Percentiles rank a stretch among this genome's conserved stretches.
phyloP scores from a whole-genome alignment of 2,113 vertebrate genomes.

The Steatornis caripensis region DNA sequence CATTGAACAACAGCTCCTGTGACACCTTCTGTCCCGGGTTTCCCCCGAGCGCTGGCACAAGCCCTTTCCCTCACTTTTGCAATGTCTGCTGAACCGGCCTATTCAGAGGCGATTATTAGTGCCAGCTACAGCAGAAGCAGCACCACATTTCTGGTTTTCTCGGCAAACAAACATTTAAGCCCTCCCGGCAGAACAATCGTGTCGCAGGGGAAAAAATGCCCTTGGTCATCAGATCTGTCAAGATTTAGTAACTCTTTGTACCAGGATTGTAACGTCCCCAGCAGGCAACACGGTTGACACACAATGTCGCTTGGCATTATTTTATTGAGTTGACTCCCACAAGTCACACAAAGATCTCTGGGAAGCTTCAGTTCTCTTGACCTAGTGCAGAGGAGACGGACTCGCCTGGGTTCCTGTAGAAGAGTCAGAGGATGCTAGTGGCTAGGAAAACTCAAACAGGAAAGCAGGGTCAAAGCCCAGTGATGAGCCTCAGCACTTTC shows the following conservation, averaged over 20 bases:
- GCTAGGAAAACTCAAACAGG: not conserved
- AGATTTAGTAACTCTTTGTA: not conserved
- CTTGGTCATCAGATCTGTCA: not conserved
- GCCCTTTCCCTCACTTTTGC: not conserved
- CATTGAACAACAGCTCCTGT: not conserved
- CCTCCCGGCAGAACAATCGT: not conserved
- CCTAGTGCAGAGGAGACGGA: not conserved
- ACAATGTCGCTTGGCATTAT: not conserved
- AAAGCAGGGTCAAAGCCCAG: not conserved
- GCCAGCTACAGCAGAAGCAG: not conserved
- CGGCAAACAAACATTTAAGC: not conserved
- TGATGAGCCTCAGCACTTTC: not conserved
- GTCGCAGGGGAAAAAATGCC: not conserved
- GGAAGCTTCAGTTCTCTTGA: not conserved
- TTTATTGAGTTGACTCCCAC: rapidly evolving
- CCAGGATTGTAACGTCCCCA: not conserved
- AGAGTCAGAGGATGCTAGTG: not conserved
- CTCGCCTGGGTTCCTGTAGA: not conserved
- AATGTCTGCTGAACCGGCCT: not conserved
- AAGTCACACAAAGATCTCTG: not conserved
- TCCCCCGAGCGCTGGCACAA: not conserved
- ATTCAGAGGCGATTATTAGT: not conserved
- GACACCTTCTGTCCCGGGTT: not conserved
- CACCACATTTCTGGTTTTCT: not conserved
- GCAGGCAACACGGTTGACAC: not conserved